phyloP scores from a whole-genome alignment of 1,140 invertebrate species.

The Nephotettix cincticeps region DNA sequence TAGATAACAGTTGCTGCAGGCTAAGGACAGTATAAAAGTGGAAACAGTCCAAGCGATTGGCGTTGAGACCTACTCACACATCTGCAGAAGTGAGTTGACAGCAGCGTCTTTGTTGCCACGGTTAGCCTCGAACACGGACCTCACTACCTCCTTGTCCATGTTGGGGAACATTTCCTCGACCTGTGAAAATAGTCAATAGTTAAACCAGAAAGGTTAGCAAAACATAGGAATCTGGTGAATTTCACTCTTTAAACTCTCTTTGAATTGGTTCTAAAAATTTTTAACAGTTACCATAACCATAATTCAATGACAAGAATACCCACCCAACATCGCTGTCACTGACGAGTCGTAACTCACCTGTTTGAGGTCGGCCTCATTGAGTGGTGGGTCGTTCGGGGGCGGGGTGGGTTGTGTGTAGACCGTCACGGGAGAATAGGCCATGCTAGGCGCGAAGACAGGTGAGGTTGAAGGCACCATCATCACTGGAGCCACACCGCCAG shows the following conservation, averaged over 20 bases:
- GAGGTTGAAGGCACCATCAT: slow-evolving; percentile 59
- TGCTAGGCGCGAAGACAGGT: slow-evolving; percentile 47
- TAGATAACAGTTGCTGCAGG: too few species aligned
- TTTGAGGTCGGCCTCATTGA: slow-evolving; percentile 72
- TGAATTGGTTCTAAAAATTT: too few species aligned
- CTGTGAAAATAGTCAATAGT: too few species aligned
- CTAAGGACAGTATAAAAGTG: too few species aligned
- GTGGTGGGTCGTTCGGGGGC: slow-evolving; percentile 44
- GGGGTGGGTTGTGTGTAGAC: slow-evolving; percentile 49
- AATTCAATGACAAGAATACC: too few species aligned
- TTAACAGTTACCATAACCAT: too few species aligned
- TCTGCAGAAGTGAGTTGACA: slow-evolving; percentile 88
- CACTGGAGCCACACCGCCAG: slow-evolving; percentile 49
- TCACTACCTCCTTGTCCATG: slow-evolving; percentile 89
- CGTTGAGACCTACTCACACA: slow-evolving; percentile 64
- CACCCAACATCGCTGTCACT: too few species aligned
- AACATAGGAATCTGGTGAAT: too few species aligned
- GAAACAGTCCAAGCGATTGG: too few species aligned
- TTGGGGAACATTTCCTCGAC: slow-evolving; percentile 96
- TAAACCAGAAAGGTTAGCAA: too few species aligned
- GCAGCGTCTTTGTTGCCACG: slow-evolving; percentile 86
- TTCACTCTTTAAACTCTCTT: too few species aligned
- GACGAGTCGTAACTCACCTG: slow-evolving; percentile 54
- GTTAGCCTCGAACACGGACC: slow-evolving; percentile 87
- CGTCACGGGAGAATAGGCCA: slow-evolving; percentile 49